These are phyloP conservation scores for Uropsilus gracilis DNA, from an alignment of 2,113 vertebrate genomes.

Conservation along the genomic window DNA sequence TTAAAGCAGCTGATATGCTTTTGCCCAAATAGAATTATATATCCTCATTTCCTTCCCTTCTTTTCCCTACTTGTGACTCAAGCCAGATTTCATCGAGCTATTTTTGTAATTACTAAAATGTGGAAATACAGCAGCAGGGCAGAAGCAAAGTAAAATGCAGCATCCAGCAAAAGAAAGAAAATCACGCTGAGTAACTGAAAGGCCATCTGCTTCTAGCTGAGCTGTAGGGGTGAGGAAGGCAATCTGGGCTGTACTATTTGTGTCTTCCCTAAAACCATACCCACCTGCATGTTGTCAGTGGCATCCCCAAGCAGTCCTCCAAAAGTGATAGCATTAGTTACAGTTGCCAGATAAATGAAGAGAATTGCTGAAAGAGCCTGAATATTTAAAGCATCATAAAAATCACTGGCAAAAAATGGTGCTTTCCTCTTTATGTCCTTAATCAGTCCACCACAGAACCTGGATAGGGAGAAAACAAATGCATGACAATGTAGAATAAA, in stretches of 20 bases:
- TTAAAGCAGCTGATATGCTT: slow-evolving; percentile 50
- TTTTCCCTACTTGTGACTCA: slow-evolving; percentile 66
- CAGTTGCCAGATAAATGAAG: slow-evolving; percentile 98
- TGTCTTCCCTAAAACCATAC: slow-evolving; percentile 51
- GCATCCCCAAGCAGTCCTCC: slow-evolving; percentile 97
- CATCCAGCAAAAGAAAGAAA: slow-evolving; percentile 71
- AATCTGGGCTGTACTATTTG: slow-evolving; percentile 38
- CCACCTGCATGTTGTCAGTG: slow-evolving; percentile 99
- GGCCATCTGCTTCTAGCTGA: slow-evolving; percentile 51
- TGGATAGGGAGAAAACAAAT: slow-evolving; percentile 78
- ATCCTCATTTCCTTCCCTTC: slow-evolving; percentile 73
- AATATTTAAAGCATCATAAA: slow-evolving; percentile 96
- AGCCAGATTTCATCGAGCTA: slow-evolving; percentile 76
- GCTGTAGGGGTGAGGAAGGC: slow-evolving; percentile 39
- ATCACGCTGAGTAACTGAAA: slow-evolving; percentile 68
- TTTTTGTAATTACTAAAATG: slow-evolving; percentile 64
- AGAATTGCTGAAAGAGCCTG: slow-evolving; percentile 96
- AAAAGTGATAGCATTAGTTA: slow-evolving; percentile 99
- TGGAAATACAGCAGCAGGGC: slow-evolving; percentile 71
- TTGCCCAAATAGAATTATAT: slow-evolving; percentile 62
- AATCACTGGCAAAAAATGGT: slow-evolving; percentile 96
- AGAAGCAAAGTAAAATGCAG: slow-evolving; percentile 70
- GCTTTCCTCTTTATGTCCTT: slow-evolving; percentile 97
- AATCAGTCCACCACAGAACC: slow-evolving; percentile 97
- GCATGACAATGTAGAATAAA: not conserved